phyloP scores from a whole-genome alignment of 1,140 invertebrate genomes.

The Drosophila murphyi region DNA sequence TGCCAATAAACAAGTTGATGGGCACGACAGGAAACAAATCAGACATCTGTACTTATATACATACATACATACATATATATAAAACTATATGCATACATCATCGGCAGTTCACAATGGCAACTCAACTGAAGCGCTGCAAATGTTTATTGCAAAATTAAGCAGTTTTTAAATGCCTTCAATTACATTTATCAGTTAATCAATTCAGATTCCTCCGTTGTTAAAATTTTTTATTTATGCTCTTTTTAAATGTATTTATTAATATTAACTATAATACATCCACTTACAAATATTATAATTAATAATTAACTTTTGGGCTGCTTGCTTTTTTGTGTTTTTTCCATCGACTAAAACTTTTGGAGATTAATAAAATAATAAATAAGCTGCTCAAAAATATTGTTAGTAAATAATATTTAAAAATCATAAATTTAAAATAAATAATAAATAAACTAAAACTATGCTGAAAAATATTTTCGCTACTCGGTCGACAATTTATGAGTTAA shows the following conservation, averaged over 20 bases:
- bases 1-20: slow-evolving; percentile 59
- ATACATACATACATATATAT: not conserved
- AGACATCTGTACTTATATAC: slow-evolving; percentile 51
- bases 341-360: not conserved
- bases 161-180: not conserved
- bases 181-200: too few species aligned
- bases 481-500: slow-evolving; percentile 14
- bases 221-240: too few species aligned
- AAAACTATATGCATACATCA: slow-evolving; percentile 44
- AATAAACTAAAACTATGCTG: too few species aligned
- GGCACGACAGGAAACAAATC: slow-evolving; percentile 83
- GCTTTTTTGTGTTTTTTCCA: not conserved
- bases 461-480: not conserved
- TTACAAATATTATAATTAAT: too few species aligned
- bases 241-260: too few species aligned
- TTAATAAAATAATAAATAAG: too few species aligned
- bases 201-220: too few species aligned
- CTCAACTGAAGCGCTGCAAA: slow-evolving; percentile 35
- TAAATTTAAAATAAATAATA: too few species aligned
- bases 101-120: slow-evolving; percentile 44
- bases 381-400: too few species aligned
- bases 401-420: too few species aligned
- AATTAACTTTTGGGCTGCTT: not conserved
- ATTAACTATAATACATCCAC: too few species aligned
- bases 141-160: slow-evolving; percentile 5